phyloP scores from a whole-genome alignment of 2,113 vertebrate species.

The Dasyornis broadbenti region DNA sequence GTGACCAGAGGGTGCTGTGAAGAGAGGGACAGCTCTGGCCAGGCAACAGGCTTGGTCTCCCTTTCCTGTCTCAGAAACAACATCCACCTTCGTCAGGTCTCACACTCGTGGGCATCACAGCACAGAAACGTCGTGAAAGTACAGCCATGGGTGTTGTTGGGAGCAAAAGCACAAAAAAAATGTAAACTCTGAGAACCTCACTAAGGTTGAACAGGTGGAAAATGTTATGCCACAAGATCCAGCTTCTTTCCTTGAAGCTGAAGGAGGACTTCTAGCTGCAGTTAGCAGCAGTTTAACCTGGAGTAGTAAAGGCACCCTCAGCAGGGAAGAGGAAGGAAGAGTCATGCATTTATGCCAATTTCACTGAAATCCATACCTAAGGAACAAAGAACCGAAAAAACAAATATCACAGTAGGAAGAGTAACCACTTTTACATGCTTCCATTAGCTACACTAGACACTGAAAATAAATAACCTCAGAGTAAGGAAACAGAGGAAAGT shows the following conservation, averaged over 20 bases:
- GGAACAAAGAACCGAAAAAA: not conserved
- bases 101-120: not conserved
- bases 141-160: not conserved
- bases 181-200: not conserved
- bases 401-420: not conserved
- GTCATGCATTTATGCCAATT: not conserved
- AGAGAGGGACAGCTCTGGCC: not conserved
- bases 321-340: not conserved
- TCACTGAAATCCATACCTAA: not conserved
- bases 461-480: not conserved
- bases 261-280: not conserved
- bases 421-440: not conserved
- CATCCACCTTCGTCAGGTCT: fast-evolving
- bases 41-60: not conserved
- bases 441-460: not conserved
- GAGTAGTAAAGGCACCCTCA: not conserved
- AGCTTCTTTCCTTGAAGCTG: not conserved
- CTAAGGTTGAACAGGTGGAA: not conserved
- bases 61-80: not conserved
- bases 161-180: not conserved
- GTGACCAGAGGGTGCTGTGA: not conserved
- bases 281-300: not conserved
- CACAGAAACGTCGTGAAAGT: not conserved
- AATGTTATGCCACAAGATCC: not conserved
- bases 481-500: not conserved